These are phyloP conservation scores for Passer montanus DNA, from an alignment of 2,113 vertebrate genomes.

Conservation along the genomic window DNA sequence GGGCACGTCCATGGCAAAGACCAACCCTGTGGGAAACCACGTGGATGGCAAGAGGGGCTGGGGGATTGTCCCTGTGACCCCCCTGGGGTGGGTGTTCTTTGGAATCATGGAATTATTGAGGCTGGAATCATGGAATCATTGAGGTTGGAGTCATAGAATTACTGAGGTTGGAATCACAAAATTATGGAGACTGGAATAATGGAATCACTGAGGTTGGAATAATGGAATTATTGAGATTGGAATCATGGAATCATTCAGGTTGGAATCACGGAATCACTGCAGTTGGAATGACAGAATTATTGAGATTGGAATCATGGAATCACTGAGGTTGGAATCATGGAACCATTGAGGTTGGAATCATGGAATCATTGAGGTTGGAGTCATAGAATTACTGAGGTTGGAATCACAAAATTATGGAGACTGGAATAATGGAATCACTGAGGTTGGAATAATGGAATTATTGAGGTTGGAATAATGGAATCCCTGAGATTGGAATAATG, in stretches of 20 bases:
- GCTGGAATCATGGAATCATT: fast-evolving
- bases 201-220: not conserved
- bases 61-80: not conserved
- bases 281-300: fast-evolving
- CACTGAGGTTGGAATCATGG: not conserved
- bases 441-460: not conserved
- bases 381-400: fast-evolving
- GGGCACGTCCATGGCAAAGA: not conserved
- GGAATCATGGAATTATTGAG: not conserved
- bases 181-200: not conserved
- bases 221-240: fast-evolving
- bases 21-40: not conserved
- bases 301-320: not conserved
- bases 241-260: not conserved
- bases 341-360: not conserved
- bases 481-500: not conserved
- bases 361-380: not conserved
- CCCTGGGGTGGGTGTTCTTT: fast-evolving
- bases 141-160: not conserved
- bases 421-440: not conserved
- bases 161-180: fast-evolving
- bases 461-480: not conserved
- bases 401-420: fast-evolving
- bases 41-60: not conserved
- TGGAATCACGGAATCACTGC: not conserved